Base-by-base conservation (phyloP, 2,113 vertebrate species). In the Potamarius usumacintae region DNA sequence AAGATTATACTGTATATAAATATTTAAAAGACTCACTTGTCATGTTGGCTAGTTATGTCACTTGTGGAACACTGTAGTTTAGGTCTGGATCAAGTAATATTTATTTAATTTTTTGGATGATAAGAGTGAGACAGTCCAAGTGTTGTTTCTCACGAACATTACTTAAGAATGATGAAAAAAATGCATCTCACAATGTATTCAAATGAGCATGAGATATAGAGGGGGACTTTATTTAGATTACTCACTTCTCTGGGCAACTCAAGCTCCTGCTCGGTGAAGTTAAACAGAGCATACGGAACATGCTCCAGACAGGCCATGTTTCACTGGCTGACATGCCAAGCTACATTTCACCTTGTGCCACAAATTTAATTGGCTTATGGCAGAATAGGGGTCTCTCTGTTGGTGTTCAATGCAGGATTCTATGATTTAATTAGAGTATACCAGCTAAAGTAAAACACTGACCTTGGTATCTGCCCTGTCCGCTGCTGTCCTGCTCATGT, bases 371-470 rank as follows among this genome's bases (percentile, higher is more conserved):
- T 91, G 90, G 89, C 90, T 86, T 91, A 89, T 88, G 88, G 83
- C 88, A 85, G 82, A 22, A 55, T 48, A 48, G 85, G 87, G 83
- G 79, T 92, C 82, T 92, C 85, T 90, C 85, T 90, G 67, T 90
- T 86, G 85, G 87, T 34, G 48, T 83, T 86, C 82, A 18, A 81
- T 63, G 67, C 74, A 76, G 81, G n/a, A 60, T 80, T 85, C 71
- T 93, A 91, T 94, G 92, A 95, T 94, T 94, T 93, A 94, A 94
- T 95, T 93, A 93, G 92, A 57, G 67, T 81, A 52, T 89, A 86
- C 90, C 69, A 91, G 92, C 91, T 92, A 92, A 94, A 94, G 90
- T 94, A 92, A 95, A 94, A 94, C 91, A 87, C 82, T 90, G 92
- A 92, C 91, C 92, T 91, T 93, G 91, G 88, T 92, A 93, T 90